phyloP scores from a whole-genome alignment of 2,888 invertebrate genomes.

The Cistogaster globosa region DNA sequence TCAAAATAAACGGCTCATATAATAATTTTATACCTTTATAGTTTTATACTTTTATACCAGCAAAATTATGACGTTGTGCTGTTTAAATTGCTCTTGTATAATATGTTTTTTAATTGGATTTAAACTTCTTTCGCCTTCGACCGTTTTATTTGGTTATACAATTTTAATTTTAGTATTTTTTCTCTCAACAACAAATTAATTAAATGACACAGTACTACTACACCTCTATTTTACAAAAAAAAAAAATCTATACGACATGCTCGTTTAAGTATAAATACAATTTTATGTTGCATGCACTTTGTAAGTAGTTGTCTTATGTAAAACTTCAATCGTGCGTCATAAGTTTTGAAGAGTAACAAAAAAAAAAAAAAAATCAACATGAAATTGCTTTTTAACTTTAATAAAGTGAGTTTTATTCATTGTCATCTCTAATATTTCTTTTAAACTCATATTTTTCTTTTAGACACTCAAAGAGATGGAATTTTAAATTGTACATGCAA shows the following conservation, averaged over 20 bases:
- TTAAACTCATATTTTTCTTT: background rate
- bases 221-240: background rate
- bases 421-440: background rate
- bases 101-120: background rate
- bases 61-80: no score
- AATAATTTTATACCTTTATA: no score
- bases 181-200: conserved; percentile 45
- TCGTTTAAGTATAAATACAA: background rate
- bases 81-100: no score
- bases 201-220: conserved; percentile 41
- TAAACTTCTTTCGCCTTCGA: background rate
- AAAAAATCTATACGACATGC: background rate
- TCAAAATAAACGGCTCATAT: no score
- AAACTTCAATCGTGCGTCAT: conserved; percentile 47
- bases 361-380: conserved; percentile 9
- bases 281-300: conserved; percentile 15
- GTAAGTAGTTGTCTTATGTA: background rate
- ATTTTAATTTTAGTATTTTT: background rate
- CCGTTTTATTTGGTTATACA: background rate
- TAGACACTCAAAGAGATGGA: background rate
- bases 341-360: conserved; percentile 14
- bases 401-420: conserved; percentile 12
- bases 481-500: no score
- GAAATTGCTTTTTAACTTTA: conserved; percentile 35
- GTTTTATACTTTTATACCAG: no score